Evolutionary conservation across 1,140 invertebrate genomes (phyloP), one percentile per base, ranked within the genome.

Genomic region (Drosophila lacteicornis): DNA sequence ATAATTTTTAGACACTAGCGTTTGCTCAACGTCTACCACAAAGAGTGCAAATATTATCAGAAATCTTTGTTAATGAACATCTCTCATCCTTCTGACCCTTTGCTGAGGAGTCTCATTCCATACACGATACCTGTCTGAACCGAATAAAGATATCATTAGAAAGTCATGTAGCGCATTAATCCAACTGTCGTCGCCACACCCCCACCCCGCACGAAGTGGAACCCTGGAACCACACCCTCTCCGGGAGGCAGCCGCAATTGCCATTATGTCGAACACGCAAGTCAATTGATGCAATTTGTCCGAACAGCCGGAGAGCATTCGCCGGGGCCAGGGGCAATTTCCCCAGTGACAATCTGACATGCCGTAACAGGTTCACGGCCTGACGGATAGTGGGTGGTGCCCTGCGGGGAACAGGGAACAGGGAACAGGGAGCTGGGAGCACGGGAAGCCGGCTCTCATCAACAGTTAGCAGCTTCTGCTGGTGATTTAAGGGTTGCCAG

Each of bases 271-370:
- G 79, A 91, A 91, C 87, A 91, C 88, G 87, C 76, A 83, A 91
- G 87, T 91, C 87, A 91, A 91, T 91, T 91, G 87, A 91, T 90
- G 87, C 87, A 91, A 91, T 91, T 91, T 91, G 87, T 91, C 66
- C 79, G 79, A 85, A 73, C 79, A 61, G 61, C 63, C 51, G 53
- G 79, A 63, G 67, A 84, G 62, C 40, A 33, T 62, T 66, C 27
- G 17, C 30, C 19, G 17, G 62, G 61, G 62, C 62, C 70, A 49
- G 67, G 78, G 67, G 82, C 85, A 85, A 85, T 91, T 88, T 88
- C 85, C 85, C 85, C 78, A 90, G 85, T 90, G 85, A 75, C 86
- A 91, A 85, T 85, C 76, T 88, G 84, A 90, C 81, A 84, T 84
- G 78, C 84, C 85, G 81, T 90, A 90, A 81, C 84, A 88, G 84